Percentiles rank a stretch among this genome's conserved stretches.
phyloP scores from a whole-genome alignment of 2,113 vertebrate species.

The Morone chrysops region DNA sequence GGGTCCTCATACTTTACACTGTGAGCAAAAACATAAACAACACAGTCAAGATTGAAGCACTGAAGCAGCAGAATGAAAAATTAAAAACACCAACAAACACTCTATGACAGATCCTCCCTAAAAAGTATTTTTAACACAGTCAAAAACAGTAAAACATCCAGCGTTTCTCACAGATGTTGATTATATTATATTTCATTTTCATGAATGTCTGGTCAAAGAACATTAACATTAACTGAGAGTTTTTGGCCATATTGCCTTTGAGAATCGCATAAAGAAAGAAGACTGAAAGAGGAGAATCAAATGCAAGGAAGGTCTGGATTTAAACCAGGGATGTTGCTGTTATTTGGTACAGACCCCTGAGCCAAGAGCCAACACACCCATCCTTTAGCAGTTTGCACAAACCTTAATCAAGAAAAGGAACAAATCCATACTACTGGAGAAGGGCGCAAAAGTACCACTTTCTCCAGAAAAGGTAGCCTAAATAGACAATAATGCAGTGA shows the following conservation, averaged over 20 bases:
- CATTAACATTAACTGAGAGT: neutral
- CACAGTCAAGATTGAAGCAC: neutral
- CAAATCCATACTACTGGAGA: neutral
- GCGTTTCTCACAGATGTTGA: neutral
- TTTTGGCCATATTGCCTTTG: neutral
- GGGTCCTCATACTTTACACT: conserved; percentile 95
- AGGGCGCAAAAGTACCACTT: neutral
- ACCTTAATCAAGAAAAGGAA: neutral
- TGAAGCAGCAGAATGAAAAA: neutral
- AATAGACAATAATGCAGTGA: neutral
- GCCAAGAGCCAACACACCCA: neutral
- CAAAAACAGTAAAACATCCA: neutral
- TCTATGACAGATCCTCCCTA: no score
- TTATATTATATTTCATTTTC: neutral
- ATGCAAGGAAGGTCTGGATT: neutral
- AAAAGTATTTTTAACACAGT: neutral
- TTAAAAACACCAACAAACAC: neutral
- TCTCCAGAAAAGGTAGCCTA: neutral
- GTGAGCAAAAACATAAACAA: conserved; percentile 36
- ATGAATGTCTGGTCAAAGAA: neutral
- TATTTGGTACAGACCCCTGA: neutral
- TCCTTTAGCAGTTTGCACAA: neutral
- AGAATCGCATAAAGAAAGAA: neutral
- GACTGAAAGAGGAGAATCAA: neutral
- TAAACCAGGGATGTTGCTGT: neutral